A percentile compares a stretch with the other conserved stretches of the same genome.
Conservation (phyloP, 1,140 invertebrate genomes). For the Penaeus indicus region DNA sequence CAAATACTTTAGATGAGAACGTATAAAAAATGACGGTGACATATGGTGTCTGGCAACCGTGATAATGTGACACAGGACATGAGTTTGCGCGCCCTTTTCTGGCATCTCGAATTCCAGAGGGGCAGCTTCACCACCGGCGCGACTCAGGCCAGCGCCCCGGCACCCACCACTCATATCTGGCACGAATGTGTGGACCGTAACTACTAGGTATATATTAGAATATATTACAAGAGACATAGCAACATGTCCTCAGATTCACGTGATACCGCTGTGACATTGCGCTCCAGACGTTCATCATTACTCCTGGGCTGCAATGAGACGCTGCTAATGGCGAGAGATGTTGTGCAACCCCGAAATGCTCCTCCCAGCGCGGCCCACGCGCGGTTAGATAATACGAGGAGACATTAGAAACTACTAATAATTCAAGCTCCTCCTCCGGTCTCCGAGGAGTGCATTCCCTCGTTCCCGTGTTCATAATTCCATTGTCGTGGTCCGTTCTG, state of each 20-base stretch:
- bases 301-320: too few species aligned
- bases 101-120: conserved; percentile 50
- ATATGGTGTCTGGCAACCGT: conserved; percentile 31
- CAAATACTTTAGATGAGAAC: conserved; percentile 17
- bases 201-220: too few species aligned
- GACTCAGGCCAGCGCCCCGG: neutral
- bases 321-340: too few species aligned
- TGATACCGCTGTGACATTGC: too few species aligned
- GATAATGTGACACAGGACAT: conserved; percentile 52
- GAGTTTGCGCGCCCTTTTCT: conserved; percentile 51
- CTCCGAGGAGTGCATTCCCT: conserved; percentile 59
- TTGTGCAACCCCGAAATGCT: too few species aligned
- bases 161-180: neutral
- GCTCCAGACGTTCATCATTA: too few species aligned
- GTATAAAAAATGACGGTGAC: conserved; percentile 7
- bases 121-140: neutral
- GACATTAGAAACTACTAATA: conserved; percentile 50
- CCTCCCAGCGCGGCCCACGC: too few species aligned
- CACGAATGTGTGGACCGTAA: neutral
- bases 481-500: conserved; percentile 58
- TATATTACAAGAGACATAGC: too few species aligned
- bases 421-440: conserved; percentile 19
- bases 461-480: conserved; percentile 63
- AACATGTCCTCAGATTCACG: too few species aligned
- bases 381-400: neutral